phyloP scores from a whole-genome alignment of 2,113 vertebrate genomes.

The Gymnarchus niloticus region DNA sequence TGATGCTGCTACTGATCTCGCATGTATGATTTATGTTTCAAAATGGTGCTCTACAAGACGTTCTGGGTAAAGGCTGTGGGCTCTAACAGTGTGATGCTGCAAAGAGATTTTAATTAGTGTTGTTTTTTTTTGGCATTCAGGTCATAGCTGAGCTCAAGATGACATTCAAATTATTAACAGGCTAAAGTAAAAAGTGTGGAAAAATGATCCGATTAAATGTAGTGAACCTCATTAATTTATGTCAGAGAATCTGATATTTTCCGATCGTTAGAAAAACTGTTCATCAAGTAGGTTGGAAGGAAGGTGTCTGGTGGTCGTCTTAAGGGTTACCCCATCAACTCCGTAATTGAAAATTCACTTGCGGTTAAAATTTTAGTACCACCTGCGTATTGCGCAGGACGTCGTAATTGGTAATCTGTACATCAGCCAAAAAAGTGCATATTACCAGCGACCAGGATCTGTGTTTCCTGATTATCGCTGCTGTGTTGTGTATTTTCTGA shows the following conservation, averaged over 20 bases:
- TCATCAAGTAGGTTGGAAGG: background rate
- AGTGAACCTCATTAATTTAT: background rate
- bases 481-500: background rate
- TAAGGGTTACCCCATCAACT: too few relatives aligned
- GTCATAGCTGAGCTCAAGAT: background rate
- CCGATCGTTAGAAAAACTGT: background rate
- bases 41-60: background rate
- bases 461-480: background rate
- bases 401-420: background rate
- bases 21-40: background rate
- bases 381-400: too few relatives aligned
- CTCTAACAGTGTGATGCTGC: background rate
- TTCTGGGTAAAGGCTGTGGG: background rate
- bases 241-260: too few relatives aligned
- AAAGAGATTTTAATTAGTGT: background rate
- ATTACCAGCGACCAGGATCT: background rate
- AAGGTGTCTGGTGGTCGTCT: background rate
- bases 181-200: background rate
- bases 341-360: too few relatives aligned
- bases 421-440: background rate
- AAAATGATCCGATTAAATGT: background rate
- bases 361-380: too few relatives aligned
- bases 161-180: background rate
- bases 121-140: background rate
- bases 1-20: background rate